Evolutionary conservation across 2,888 invertebrate genomes (phyloP).

Genomic region (Andrena praecox): DNA sequence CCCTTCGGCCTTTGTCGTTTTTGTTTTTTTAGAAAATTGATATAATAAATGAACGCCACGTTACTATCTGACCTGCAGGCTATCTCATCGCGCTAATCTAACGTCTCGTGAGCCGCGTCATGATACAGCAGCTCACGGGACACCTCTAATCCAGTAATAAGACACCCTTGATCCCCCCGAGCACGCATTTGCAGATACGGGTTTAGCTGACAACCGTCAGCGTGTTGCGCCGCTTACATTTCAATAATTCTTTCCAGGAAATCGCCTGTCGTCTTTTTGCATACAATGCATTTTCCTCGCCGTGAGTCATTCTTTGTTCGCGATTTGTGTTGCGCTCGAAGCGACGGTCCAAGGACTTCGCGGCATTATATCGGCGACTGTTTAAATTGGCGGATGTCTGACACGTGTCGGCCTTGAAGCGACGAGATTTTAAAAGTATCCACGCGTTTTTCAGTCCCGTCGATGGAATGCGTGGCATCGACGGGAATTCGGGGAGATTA

Average conservation of each 20-base stretch:
- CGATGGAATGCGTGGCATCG: background rate
- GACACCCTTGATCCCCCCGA: background rate
- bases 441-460: background rate
- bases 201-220: background rate
- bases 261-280: slow-evolving; percentile 28
- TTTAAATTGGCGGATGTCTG: slow-evolving; percentile 8
- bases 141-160: slow-evolving; percentile 4
- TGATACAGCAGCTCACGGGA: background rate
- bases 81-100: background rate
- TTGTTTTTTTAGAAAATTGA: background rate
- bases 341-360: background rate
- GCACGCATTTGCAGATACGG: background rate
- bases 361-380: background rate
- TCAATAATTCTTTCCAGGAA: slow-evolving; percentile 21
- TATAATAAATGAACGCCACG: background rate
- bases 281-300: slow-evolving; percentile 23
- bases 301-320: background rate
- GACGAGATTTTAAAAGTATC: background rate
- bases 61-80: background rate
- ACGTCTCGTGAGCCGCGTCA: background rate
- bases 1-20: background rate
- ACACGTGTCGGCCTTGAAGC: background rate
- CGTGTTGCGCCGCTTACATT: slow-evolving; percentile 5
- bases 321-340: slow-evolving; percentile 4
- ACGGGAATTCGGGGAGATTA: slow-evolving; percentile 10